Percentiles rank a stretch among this genome's conserved stretches.
Conservation (phyloP, 2,113 vertebrate genomes). For the Coryphaenoides rupestris region DNA sequence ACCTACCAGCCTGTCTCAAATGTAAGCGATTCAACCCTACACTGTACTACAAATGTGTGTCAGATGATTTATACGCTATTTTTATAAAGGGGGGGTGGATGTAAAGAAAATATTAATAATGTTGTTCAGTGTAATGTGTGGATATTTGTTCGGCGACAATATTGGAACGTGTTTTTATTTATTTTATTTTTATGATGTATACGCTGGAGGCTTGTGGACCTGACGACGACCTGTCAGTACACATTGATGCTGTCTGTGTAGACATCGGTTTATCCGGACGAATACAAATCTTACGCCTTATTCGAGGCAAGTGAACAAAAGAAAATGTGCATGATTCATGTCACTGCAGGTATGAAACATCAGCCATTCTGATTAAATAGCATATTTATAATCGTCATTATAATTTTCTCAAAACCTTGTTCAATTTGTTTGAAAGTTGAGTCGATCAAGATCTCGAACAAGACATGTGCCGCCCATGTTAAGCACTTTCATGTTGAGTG, state of each 20-base stretch:
- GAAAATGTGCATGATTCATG: neutral
- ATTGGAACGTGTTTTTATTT: constrained; percentile 58
- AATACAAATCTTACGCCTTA: neutral
- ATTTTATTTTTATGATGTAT: constrained; percentile 20
- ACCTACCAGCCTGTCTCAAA: constrained; percentile 56
- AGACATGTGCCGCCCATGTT: too few species aligned
- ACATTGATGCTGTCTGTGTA: constrained; percentile 37
- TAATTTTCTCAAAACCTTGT: too few species aligned
- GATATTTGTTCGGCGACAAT: constrained; percentile 64
- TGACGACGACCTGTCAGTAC: constrained; percentile 42
- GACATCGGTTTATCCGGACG: constrained; percentile 46
- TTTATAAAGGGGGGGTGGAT: constrained; percentile 64
- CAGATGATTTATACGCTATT: constrained; percentile 79
- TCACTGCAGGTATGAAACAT: too few species aligned
- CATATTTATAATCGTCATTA: too few species aligned
- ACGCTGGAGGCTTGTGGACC: constrained; percentile 60
- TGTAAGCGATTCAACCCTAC: constrained; percentile 58
- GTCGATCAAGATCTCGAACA: too few species aligned
- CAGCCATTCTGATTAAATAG: too few species aligned
- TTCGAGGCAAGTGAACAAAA: neutral
- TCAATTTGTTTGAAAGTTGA: too few species aligned
- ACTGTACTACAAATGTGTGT: constrained; percentile 65
- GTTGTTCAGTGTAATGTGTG: constrained; percentile 62
- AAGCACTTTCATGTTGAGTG: too few species aligned
- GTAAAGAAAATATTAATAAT: constrained; percentile 49